phyloP scores from a whole-genome alignment of 2,888 invertebrate genomes.

The Agonopterix arenella region DNA sequence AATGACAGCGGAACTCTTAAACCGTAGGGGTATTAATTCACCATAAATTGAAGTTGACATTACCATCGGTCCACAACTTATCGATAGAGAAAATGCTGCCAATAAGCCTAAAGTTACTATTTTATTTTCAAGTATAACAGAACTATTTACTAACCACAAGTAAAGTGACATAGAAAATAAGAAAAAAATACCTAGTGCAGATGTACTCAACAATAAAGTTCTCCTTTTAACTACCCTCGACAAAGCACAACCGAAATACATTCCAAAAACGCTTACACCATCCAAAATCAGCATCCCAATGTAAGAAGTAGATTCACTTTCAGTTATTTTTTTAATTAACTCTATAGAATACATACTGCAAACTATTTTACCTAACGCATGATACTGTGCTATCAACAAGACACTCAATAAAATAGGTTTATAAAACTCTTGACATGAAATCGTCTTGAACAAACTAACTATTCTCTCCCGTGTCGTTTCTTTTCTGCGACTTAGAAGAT shows the following conservation, averaged over 20 bases:
- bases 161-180: slow-evolving; percentile 41
- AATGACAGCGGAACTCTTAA: slow-evolving; percentile 34
- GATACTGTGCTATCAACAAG: neutral
- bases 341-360: slow-evolving; percentile 40
- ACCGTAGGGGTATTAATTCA: slow-evolving; percentile 41
- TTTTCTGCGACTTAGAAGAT: slow-evolving; percentile 9
- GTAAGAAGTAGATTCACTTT: slow-evolving; percentile 35
- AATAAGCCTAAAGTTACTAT: slow-evolving; percentile 33
- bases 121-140: slow-evolving; percentile 30
- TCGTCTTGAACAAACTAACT: slow-evolving; percentile 14
- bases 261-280: slow-evolving; percentile 45
- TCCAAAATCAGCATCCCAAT: slow-evolving; percentile 49
- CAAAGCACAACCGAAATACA: slow-evolving; percentile 42
- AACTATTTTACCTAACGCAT: slow-evolving; percentile 27
- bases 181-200: slow-evolving; percentile 33
- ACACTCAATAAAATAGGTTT: slow-evolving; percentile 22
- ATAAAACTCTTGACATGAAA: slow-evolving; percentile 25
- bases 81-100: slow-evolving; percentile 36
- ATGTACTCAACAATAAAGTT: slow-evolving; percentile 33
- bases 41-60: slow-evolving; percentile 40
- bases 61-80: slow-evolving; percentile 50
- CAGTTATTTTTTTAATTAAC: slow-evolving; percentile 37
- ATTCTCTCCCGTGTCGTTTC: slow-evolving; percentile 13
- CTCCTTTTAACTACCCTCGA: slow-evolving; percentile 37
- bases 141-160: slow-evolving; percentile 32